Evolutionary conservation across 2,113 vertebrate genomes (phyloP).

Genomic region (Vimba vimba): DNA sequence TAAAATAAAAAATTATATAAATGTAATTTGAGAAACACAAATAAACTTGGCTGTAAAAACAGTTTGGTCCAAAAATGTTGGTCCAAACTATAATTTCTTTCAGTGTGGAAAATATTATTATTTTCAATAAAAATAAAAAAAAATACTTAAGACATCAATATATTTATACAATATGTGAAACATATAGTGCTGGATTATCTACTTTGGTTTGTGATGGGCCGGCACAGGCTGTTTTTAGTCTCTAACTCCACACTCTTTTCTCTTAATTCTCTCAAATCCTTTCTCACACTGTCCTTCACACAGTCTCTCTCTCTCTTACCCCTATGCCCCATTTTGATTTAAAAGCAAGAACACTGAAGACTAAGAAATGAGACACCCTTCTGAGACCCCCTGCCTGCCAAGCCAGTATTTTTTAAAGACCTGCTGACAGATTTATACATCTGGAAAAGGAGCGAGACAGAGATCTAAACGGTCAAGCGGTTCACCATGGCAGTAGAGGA

Average conservation of each 20-base stretch:
- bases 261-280: neutral
- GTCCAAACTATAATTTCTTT: neutral
- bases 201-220: neutral
- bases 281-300: neutral
- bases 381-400: neutral
- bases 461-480: slow-evolving; percentile 15
- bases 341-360: neutral
- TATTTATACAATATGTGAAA: neutral
- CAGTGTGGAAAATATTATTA: neutral
- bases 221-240: neutral
- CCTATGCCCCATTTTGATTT: neutral
- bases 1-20: neutral
- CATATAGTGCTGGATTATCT: neutral
- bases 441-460: neutral
- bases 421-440: slow-evolving; percentile 33
- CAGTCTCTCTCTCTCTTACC: neutral
- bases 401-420: neutral
- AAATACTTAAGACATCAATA: neutral
- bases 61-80: neutral
- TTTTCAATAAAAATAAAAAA: neutral
- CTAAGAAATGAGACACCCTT: neutral
- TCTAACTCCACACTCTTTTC: neutral
- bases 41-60: neutral
- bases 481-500: slow-evolving; percentile 4
- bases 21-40: neutral